A percentile compares a stretch with the other conserved stretches of the same genome.
phyloP scores from a whole-genome alignment of 2,113 vertebrate species.

The Sporophila hypoxantha region DNA sequence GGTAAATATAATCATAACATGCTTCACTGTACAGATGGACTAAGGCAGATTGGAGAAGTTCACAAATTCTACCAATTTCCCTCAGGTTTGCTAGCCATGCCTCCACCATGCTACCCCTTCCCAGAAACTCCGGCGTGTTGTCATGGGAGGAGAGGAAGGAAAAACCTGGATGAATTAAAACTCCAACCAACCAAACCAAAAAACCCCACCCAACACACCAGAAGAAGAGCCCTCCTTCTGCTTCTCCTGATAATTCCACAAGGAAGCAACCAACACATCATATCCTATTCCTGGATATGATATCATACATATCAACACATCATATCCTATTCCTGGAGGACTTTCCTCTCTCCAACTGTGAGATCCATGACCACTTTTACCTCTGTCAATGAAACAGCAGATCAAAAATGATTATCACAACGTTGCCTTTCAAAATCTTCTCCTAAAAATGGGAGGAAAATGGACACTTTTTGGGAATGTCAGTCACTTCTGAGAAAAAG shows the following conservation, averaged over 20 bases:
- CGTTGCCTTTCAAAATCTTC: not conserved
- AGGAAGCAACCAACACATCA: not conserved
- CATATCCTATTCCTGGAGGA: not conserved
- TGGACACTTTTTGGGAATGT: not conserved
- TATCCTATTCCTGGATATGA: not conserved
- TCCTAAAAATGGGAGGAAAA: not conserved
- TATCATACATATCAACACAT: not conserved
- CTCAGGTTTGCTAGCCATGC: not conserved
- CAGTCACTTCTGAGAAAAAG: not conserved
- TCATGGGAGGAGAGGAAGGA: not conserved
- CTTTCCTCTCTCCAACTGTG: not conserved
- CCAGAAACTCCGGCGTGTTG: not conserved
- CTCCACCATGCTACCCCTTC: not conserved
- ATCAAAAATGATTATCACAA: not conserved
- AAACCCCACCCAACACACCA: not conserved
- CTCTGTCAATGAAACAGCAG: not conserved
- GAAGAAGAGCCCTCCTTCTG: not conserved
- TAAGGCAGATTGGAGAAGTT: not conserved
- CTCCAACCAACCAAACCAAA: not conserved
- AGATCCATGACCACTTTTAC: not conserved
- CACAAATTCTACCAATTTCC: not conserved
- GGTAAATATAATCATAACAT: not conserved
- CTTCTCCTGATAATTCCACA: not conserved
- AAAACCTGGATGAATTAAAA: not conserved
- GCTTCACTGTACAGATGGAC: not conserved